Evolutionary conservation across 2,888 invertebrate species (phyloP), one percentile per base, ranked within the genome.

Genomic region (Clivina fossor): DNA sequence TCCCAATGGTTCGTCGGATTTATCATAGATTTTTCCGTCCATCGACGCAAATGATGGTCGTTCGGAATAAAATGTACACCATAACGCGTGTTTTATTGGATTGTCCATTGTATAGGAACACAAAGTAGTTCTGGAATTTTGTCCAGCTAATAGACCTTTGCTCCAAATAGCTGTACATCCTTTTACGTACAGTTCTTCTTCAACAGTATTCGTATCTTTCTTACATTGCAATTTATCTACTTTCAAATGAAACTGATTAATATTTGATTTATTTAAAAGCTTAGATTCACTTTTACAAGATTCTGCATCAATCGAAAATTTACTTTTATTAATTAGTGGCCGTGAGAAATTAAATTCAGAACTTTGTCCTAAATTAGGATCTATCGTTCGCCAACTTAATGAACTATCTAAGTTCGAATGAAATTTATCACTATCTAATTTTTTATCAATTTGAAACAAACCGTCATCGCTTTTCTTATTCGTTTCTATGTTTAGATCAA

Each of bases 121-220:
- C 16, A 86, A 75, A 2, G 78, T 80, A 67, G 78, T 79, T 58
- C 80, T 71, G 7, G 78, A 76, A 63, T 80, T 80, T 19, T 80
- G 74, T 2, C 74, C 73, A 46, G 78, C 81, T 9, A 80, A 71
- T 30, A 82, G 67, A 11, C 82, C 85, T 76, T 80, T 79, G 7
- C 83, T 87, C 88, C 90, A 91, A 24, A 94, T 82, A 2, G 90
- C 93, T 13, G 90, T 88, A 67, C 88, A 83, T 1, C 88, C 91
- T 65, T 85, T 87, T 1, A 90, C 83, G 78, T 93, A 95, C 48
- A 95, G 74, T 70, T 95, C 95, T 69, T 94, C 93, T 72, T 93
- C 93, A 64, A 69, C 83, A 79, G 66, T 73, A 74, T 44, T 75
- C 69, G 62, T 76, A 77, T 19, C 75, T 75, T 63, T 75, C 5